phyloP scores from a whole-genome alignment of 2,797 vertebrate genomes.

The Acrocephalus scirpaceus region DNA sequence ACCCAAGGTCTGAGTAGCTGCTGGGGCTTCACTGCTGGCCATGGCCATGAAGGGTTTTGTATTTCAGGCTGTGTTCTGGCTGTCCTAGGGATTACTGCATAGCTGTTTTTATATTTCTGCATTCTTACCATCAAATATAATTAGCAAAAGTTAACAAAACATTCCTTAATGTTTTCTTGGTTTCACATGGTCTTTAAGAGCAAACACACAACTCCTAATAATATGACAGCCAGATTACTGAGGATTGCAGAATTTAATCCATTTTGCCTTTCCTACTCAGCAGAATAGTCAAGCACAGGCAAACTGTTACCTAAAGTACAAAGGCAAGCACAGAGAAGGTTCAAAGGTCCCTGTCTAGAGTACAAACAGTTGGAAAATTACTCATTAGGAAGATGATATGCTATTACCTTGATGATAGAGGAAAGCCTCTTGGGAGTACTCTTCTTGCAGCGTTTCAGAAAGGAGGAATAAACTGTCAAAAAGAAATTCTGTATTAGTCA shows the following conservation, averaged over 20 bases:
- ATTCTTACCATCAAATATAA: neutral
- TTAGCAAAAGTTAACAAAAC: neutral
- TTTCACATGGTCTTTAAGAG: neutral
- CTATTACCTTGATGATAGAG: constrained; percentile 12
- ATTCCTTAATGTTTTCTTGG: neutral
- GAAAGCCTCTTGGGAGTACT: neutral
- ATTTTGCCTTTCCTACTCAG: neutral
- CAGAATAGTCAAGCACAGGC: neutral
- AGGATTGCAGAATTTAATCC: neutral
- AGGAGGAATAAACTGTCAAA: neutral
- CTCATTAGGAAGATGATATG: neutral
- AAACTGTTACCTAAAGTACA: neutral
- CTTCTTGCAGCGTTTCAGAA: neutral
- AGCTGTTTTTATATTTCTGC: neutral
- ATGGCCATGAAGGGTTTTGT: neutral
- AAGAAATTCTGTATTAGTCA: neutral
- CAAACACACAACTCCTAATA: neutral
- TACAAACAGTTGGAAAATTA: neutral
- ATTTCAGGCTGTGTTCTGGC: neutral
- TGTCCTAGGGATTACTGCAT: neutral
- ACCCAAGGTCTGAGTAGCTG: neutral
- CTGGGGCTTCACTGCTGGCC: neutral
- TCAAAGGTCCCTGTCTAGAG: neutral
- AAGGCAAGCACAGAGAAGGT: neutral
- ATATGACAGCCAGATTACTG: neutral